These are phyloP conservation scores for Halichoerus grypus DNA, from an alignment of 2,113 vertebrate genomes.

Conservation along the genomic window DNA sequence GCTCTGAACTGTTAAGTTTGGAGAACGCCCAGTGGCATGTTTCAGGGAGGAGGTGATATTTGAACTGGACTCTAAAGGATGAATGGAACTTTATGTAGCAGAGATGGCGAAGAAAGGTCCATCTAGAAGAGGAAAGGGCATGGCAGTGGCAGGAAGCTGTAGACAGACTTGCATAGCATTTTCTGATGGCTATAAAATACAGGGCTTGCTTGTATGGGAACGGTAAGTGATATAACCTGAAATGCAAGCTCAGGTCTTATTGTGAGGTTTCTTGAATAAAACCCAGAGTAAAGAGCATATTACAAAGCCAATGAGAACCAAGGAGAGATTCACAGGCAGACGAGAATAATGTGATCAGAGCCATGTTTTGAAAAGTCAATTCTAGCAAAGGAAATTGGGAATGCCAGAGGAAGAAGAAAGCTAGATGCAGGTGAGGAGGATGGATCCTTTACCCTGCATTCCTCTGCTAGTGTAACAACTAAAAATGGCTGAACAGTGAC, in stretches of 20 bases:
- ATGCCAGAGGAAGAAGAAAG: not conserved
- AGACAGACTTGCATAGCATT: not conserved
- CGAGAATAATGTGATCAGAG: not conserved
- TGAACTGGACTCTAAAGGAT: not conserved
- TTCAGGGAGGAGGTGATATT: not conserved
- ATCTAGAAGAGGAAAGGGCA: not conserved
- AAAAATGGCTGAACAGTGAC: not conserved
- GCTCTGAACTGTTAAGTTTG: not conserved
- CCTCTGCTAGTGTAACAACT: not conserved
- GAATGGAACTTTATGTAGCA: not conserved
- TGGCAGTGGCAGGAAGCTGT: not conserved
- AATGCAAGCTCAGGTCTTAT: not conserved
- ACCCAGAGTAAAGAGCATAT: not conserved
- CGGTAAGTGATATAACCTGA: not conserved
- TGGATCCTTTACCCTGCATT: not conserved
- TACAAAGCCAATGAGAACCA: not conserved
- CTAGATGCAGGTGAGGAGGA: not conserved
- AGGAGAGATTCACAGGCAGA: not conserved
- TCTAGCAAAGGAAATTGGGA: not conserved
- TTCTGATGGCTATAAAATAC: not conserved
- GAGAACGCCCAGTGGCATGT: not conserved
- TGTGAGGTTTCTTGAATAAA: not conserved
- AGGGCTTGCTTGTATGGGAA: not conserved
- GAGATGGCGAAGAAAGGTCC: not conserved
- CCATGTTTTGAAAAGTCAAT: not conserved